These are phyloP conservation scores for Perca fluviatilis DNA, from an alignment of 2,113 vertebrate genomes.

Conservation along the genomic window DNA sequence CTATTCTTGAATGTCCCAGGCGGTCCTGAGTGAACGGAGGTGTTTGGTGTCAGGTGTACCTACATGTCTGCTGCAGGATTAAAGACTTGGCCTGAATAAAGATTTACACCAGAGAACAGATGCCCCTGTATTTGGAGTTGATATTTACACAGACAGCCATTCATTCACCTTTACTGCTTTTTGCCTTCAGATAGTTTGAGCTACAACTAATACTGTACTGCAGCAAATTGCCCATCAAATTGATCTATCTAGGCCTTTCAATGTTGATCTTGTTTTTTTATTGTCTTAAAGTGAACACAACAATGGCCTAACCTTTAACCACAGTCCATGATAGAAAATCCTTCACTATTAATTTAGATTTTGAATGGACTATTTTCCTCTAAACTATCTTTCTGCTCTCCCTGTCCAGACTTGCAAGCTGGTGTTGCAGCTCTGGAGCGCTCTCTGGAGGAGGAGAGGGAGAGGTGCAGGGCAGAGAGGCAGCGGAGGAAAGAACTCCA, in stretches of 20 bases:
- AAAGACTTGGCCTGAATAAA: conserved; percentile 48
- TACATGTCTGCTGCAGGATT: conserved; percentile 3
- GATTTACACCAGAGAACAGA: conserved; percentile 10
- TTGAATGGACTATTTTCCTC: not conserved
- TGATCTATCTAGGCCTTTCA: not conserved
- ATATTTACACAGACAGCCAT: not conserved
- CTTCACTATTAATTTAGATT: not conserved
- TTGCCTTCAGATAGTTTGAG: not conserved
- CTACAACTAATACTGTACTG: not conserved
- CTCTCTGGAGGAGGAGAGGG: conserved; percentile 79
- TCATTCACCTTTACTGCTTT: conserved; percentile 11
- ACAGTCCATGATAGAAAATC: not conserved
- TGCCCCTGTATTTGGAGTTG: not conserved
- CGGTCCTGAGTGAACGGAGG: conserved; percentile 13
- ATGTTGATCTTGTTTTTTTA: not conserved
- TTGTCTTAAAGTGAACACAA: not conserved
- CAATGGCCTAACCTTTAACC: not conserved
- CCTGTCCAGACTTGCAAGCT: conserved; percentile 64
- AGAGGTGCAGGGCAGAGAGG: conserved; percentile 74
- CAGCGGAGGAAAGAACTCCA: conserved; percentile 79
- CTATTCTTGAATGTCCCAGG: conserved; percentile 9
- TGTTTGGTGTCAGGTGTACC: conserved; percentile 15
- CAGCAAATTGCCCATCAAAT: not conserved
- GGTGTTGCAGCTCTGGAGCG: conserved; percentile 72
- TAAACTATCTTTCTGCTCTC: not conserved